A percentile compares a stretch with the other conserved stretches of the same genome.
These are phyloP conservation scores for Chrysemys picta DNA, from an alignment of 2,113 vertebrate species.

Conservation along the genomic window DNA sequence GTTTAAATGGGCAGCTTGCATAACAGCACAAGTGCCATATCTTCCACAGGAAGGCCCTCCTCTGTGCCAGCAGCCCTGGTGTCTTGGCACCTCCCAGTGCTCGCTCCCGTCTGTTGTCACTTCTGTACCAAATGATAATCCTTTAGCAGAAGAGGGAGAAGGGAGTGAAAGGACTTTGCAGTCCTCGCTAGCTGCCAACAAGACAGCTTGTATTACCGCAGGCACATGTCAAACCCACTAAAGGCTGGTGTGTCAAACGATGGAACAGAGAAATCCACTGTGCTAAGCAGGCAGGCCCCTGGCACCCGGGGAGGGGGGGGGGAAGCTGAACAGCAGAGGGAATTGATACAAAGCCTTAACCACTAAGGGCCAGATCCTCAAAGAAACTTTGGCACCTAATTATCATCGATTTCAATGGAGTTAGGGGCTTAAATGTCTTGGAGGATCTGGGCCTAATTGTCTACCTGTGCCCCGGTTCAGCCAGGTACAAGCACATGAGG, in stretches of 20 bases:
- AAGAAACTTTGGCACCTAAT: background rate
- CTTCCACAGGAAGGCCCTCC: background rate
- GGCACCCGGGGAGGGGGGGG: background rate
- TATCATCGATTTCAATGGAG: background rate
- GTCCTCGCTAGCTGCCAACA: background rate
- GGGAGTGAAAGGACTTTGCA: background rate
- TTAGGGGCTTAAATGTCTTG: background rate
- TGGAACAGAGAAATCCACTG: background rate
- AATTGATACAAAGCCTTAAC: background rate
- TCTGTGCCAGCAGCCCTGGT: background rate
- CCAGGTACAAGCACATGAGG: background rate
- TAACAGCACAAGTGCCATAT: background rate
- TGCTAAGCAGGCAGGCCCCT: background rate
- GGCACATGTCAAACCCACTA: background rate
- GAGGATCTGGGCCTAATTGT: background rate
- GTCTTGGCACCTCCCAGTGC: accelerated
- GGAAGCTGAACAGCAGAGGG: background rate
- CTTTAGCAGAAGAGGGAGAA: background rate
- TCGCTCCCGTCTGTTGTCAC: background rate
- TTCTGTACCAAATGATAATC: background rate
- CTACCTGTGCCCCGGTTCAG: background rate
- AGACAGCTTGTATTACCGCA: background rate
- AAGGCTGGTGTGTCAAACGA: background rate
- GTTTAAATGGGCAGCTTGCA: background rate
- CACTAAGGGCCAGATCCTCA: background rate